Evolutionary conservation across 2,888 invertebrate genomes (phyloP).

Genomic region (Pandemis heparana): DNA sequence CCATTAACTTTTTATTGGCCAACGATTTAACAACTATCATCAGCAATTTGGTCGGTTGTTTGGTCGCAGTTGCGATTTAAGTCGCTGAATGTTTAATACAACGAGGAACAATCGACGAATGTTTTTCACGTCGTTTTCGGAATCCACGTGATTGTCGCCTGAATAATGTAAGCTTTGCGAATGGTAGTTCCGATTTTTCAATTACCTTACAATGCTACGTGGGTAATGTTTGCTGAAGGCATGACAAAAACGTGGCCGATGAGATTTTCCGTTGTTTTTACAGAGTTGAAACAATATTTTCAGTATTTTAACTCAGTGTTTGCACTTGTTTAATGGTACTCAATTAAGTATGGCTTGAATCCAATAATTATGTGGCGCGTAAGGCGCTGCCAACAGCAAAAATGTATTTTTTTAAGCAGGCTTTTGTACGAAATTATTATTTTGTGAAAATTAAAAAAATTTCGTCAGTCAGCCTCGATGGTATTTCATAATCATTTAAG

Average conservation of each 20-base stretch:
- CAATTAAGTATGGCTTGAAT: neutral
- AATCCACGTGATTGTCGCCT: constrained; percentile 80
- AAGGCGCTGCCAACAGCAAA: too few species aligned
- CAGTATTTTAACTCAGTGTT: neutral
- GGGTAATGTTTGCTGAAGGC: constrained; percentile 56
- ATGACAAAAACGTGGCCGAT: constrained; percentile 49
- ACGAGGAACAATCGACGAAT: constrained; percentile 70
- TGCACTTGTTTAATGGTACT: neutral
- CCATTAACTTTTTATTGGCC: constrained; percentile 52
- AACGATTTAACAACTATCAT: constrained; percentile 69
- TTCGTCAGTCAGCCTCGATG: too few species aligned
- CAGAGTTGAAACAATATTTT: constrained; percentile 22
- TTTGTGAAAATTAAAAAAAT: too few species aligned
- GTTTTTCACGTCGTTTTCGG: constrained; percentile 81
- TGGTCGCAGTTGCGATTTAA: constrained; percentile 75
- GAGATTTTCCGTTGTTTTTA: constrained; percentile 44
- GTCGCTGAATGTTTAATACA: constrained; percentile 77
- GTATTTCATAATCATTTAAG: too few species aligned
- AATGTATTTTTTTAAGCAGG: too few species aligned
- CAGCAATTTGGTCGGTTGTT: constrained; percentile 59
- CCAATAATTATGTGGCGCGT: too few species aligned
- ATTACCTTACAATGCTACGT: constrained; percentile 77
- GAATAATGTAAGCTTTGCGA: constrained; percentile 73
- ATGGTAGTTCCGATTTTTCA: constrained; percentile 80
- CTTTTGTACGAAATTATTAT: too few species aligned